Evolutionary conservation across 2,797 vertebrate species (phyloP), one percentile per base, ranked within the genome.

Genomic region (Halcyon chelicuti): DNA sequence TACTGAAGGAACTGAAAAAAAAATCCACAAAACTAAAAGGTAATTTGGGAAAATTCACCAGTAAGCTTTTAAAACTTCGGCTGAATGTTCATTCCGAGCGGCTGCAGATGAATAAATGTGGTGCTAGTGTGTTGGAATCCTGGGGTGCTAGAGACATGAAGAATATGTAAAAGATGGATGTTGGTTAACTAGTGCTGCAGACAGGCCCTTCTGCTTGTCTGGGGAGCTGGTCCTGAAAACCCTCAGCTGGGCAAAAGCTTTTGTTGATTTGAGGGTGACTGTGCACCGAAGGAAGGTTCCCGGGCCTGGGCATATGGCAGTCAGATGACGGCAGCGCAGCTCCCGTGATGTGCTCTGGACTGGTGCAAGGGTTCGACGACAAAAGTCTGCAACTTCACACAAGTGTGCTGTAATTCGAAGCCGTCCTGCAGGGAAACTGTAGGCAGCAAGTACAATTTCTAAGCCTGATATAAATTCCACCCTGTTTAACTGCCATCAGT

Each of bases 401-500:
- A n/a, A 44, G 39, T 4, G 14, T 0, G 2, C 57, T 86, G 77
- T 90, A 66, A 95, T 88, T 15, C 76, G 86, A 95, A 90, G 86
- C 90, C 14, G 2, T 84, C 83, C 79, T 76, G 88, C 66, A 57
- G 66, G 70, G 67, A 90, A 73, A 54, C 47, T 0, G 0, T 67
- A 71, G 80, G 90, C 94, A 95, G 83, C 67, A 61, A 90, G 60
- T 76, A 93, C 35, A n/a, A 25, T 88, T 79, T 75, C 71, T 78
- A 75, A 93, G 71, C 88, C 74, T 76, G 67, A 71, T 90, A 63
- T 13, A 79, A 93, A 95, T 92, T 95, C 92, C 71, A 57, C 90
- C 73, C 77, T 52, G 20, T 85, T 88, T 88, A 67, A 76, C 74
- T 86, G 62, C 92, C 80, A 37, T 68, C 60, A 37, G 31, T 76